Conservation (phyloP, 2,113 vertebrate species). For the Prochilodus magdalenae region DNA sequence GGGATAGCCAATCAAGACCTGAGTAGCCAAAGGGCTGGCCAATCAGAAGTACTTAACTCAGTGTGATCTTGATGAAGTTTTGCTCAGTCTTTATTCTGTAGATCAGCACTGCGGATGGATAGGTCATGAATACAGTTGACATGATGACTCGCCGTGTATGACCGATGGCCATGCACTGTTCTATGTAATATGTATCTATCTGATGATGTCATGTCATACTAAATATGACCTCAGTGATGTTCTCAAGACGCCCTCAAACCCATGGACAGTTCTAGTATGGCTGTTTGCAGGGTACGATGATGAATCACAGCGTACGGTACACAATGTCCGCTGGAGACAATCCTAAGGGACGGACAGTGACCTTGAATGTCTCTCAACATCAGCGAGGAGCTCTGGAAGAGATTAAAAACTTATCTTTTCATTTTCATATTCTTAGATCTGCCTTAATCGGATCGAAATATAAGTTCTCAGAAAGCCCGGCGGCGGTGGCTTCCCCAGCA, state of each 20-base stretch:
- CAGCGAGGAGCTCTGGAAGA: neutral
- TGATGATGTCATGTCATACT: conserved; percentile 13
- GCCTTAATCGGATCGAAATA: conserved; percentile 31
- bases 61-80: conserved; percentile 57
- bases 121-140: conserved; percentile 17
- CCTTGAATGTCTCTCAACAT: conserved; percentile 4
- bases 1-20: conserved; percentile 52
- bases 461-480: neutral
- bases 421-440: conserved; percentile 34
- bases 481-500: neutral
- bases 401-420: conserved; percentile 26
- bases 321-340: neutral
- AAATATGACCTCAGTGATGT: conserved; percentile 7
- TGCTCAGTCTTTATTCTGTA: conserved; percentile 3
- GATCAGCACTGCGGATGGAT: conserved; percentile 1
- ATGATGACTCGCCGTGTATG: conserved; percentile 20
- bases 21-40: conserved; percentile 66
- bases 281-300: neutral
- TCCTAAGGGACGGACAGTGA: neutral
- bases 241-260: neutral
- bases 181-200: conserved; percentile 2
- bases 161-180: conserved; percentile 40
- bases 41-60: conserved; percentile 72
- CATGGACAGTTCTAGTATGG: neutral
- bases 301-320: neutral